Percentiles rank a stretch among this genome's conserved stretches.
These are phyloP conservation scores for Indicator indicator DNA, from an alignment of 2,113 vertebrate species.

Conservation along the genomic window DNA sequence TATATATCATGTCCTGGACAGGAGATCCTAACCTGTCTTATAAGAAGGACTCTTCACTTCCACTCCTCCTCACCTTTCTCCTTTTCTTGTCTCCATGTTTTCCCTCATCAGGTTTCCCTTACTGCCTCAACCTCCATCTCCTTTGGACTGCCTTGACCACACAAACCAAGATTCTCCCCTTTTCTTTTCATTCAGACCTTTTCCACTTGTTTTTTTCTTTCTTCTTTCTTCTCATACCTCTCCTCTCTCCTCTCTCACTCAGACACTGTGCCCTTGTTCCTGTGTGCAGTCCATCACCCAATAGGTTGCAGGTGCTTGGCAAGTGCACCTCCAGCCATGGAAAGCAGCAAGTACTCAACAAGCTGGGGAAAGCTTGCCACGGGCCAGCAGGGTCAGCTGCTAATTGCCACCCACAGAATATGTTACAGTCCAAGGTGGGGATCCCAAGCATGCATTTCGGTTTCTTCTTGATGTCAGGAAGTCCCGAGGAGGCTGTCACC, in stretches of 20 bases:
- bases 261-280: neutral
- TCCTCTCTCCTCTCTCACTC: neutral
- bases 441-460: neutral
- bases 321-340: neutral
- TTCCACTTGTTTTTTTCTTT: neutral
- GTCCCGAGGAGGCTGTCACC: neutral
- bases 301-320: neutral
- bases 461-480: neutral
- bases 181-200: neutral
- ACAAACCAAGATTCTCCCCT: neutral
- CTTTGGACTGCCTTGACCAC: neutral
- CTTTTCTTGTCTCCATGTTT: neutral
- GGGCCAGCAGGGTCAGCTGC: neutral
- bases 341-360: neutral
- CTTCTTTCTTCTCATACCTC: neutral
- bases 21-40: neutral
- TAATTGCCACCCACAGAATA: neutral
- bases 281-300: fast-evolving
- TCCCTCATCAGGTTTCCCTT: neutral
- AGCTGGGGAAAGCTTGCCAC: neutral
- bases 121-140: neutral
- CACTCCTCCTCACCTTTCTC: neutral
- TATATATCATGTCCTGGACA: fast-evolving
- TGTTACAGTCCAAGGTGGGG: neutral
- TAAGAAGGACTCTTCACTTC: neutral